Base-by-base conservation (phyloP, 2,113 vertebrate species). In the Ascaphus truei region DNA sequence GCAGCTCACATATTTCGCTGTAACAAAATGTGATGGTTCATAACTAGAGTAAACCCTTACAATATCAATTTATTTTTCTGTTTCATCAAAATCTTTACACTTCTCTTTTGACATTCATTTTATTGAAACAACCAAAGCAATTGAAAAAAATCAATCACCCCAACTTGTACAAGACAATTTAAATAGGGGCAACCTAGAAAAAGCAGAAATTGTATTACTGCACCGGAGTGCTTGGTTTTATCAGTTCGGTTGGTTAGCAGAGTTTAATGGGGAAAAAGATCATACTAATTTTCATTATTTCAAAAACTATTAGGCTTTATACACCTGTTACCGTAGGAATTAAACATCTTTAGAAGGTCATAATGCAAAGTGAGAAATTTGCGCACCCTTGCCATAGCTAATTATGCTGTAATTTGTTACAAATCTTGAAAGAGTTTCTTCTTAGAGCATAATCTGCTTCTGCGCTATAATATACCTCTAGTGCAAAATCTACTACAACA, bases 81-180 rank as follows among this genome's bases (percentile, higher is more conserved):
- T 55, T 68, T 61, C 72, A 67, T 68, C 57, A 67, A 59, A 61
- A 23, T 61, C 48, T 34, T 51, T 67, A 68, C 56, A 62, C 58
- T 43, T 33, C 43, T 20, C 27, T 62, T 55, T 53, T 73, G 56
- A 73, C 72, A 68, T 25, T 52, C 63, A 60, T 68, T 67, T 58
- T 45, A 61, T 60, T 37, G 47, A 53, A 73, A 73, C 57, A 73
- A 55, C 55, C 61, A 62, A 73, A 73, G 56, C 56, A 73, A 73
- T 68, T 60, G 63, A 62, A 72, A 51, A 60, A 58, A 62, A 68
- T 73, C 72, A 68, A 68, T 73, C 57, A 68, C 51, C n/a, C n/a
- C 51, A 48, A 69, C 31, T 36, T n/a, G 45, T 37, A 71, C 67
- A 69, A 31, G 56, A 52, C 31, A 52, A 61, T 71, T 61, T 61